A percentile compares a stretch with the other conserved stretches of the same genome.
Conservation (phyloP, 2,797 vertebrate genomes). For the Paguma larvata region DNA sequence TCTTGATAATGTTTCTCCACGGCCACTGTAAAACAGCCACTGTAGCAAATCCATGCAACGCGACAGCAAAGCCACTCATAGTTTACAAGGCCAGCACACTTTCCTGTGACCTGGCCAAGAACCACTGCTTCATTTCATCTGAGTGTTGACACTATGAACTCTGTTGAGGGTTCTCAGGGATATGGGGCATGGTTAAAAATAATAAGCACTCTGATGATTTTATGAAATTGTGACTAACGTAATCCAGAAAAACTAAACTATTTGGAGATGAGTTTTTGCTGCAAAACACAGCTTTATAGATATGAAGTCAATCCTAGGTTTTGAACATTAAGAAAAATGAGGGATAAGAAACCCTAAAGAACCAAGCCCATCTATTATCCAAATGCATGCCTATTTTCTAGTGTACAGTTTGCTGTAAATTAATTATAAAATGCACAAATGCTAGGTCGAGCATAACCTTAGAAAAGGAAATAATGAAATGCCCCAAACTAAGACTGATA, state of each 20-base stretch:
- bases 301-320: neutral
- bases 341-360: neutral
- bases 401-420: neutral
- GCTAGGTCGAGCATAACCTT: neutral
- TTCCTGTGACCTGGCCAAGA: neutral
- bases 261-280: conserved; percentile 25
- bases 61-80: conserved; percentile 62
- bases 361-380: neutral
- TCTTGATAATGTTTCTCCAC: conserved; percentile 2
- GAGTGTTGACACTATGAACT: neutral
- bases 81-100: neutral
- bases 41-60: conserved; percentile 67
- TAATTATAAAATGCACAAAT: neutral
- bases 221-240: conserved; percentile 25
- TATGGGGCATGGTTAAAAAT: neutral
- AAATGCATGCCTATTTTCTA: neutral
- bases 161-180: neutral
- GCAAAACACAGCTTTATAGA: conserved; percentile 1
- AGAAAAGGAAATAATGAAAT: conserved; percentile 34
- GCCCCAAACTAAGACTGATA: neutral
- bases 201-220: conserved; percentile 36
- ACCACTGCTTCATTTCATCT: neutral
- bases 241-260: neutral
- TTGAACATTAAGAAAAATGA: neutral
- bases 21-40: conserved; percentile 64